Evolutionary conservation across 2,888 invertebrate genomes (phyloP), one percentile per base, ranked within the genome.

Genomic region (Chouioia cunea): DNA sequence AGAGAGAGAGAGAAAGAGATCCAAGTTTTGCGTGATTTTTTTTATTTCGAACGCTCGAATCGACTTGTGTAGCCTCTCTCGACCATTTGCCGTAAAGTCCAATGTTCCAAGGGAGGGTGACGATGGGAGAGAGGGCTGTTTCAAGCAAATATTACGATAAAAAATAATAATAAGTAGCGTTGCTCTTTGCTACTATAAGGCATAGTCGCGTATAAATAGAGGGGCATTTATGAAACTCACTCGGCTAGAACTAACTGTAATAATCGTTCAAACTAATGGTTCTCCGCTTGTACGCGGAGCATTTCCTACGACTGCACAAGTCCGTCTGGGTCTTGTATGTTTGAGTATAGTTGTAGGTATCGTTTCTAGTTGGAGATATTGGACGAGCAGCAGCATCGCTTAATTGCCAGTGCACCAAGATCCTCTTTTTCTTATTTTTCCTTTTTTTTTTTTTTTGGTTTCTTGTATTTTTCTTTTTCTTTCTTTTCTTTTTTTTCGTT

Each of bases 201-300:
- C 36, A 10, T 10, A 10, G 46, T 15, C 58, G 15, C 18, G 47
- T 53, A 27, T 23, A 53, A 22, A 27, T 52, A 63, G 52, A 53
- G 78, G 78, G 77, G 81, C 83, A 82, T 84, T 84, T 82, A 82
- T 82, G 81, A 81, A 83, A 85, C 82, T 83, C 83, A 79, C 81
- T 82, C 84, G 79, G 78, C 80, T 79, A 82, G 82, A 84, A 83
- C 83, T 82, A 84, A 85, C 82, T 83, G 82, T 81, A 84, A 85
- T 84, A 84, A 85, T 84, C 85, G 84, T 85, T 84, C 78, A 81
- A 84, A 85, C 83, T 84, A 84, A 85, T 84, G 83, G 80, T 74
- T 77, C 77, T 78, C 77, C 77, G 79, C 79, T 78, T 79, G 77
- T 78, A 76, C 76, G 36, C 36, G 78, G 65, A 52, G 65, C 65